These are phyloP conservation scores for Trematomus loennbergii DNA, from an alignment of 2,113 vertebrate species.

Conservation along the genomic window DNA sequence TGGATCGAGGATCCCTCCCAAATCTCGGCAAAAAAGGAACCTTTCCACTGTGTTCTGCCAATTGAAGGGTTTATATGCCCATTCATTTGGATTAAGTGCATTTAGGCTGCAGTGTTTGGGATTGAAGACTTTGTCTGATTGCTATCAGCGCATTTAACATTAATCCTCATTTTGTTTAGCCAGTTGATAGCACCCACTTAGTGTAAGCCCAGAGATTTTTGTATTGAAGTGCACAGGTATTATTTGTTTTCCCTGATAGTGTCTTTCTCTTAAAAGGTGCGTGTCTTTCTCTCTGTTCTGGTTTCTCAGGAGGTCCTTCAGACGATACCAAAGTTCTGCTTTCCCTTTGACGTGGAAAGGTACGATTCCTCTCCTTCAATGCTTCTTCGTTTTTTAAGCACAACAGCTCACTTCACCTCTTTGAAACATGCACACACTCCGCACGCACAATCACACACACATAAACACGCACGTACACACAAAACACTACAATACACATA, in stretches of 20 bases:
- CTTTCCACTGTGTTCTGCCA: slow-evolving; percentile 61
- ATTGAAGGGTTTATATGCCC: slow-evolving; percentile 69
- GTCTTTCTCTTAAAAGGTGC: slow-evolving; percentile 53
- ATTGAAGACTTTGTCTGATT: slow-evolving; percentile 75
- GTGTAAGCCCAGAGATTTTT: slow-evolving; percentile 60
- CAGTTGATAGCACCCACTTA: slow-evolving; percentile 62
- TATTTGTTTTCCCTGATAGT: slow-evolving; percentile 45
- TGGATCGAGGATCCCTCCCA: slow-evolving; percentile 75
- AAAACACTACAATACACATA: neutral
- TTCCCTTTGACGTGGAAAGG: slow-evolving; percentile 98
- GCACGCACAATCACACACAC: slow-evolving; percentile 14
- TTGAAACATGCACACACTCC: neutral
- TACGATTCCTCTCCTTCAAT: slow-evolving; percentile 74
- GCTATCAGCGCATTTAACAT: slow-evolving; percentile 74
- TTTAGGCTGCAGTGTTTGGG: slow-evolving; percentile 70
- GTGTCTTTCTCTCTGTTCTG: slow-evolving; percentile 72
- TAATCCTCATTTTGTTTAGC: slow-evolving; percentile 76
- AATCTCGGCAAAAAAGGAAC: slow-evolving; percentile 47
- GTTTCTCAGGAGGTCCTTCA: slow-evolving; percentile 92
- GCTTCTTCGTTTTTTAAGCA: slow-evolving; percentile 48
- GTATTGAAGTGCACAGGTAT: slow-evolving; percentile 38
- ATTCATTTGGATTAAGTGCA: slow-evolving; percentile 80
- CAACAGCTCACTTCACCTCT: slow-evolving; percentile 22
- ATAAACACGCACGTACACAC: neutral
- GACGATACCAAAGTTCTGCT: slow-evolving; percentile 98